Evolutionary conservation across 2,888 invertebrate genomes (phyloP), one percentile per base, ranked within the genome.

Genomic region (Stenolophus ochropezus): DNA sequence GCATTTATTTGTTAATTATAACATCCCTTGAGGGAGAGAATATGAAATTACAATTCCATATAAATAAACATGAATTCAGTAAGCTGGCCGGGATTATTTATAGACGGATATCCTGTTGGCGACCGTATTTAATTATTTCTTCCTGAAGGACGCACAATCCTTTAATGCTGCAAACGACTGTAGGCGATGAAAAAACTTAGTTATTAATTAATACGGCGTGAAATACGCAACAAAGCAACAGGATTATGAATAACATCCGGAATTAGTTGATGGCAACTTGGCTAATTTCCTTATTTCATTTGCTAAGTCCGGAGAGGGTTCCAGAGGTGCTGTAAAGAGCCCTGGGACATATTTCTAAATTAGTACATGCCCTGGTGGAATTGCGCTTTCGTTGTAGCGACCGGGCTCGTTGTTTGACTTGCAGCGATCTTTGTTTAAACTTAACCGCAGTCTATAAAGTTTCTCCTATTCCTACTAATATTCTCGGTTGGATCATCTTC

Each of bases 401-500:
- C 49, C 73, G 14, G 21, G 49, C 16, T 73, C 49, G 49, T 14
- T 73, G 73, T 73, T 73, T 73, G 73, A 73, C 73, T 73, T 69
- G 49, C 49, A 49, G 23, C 49, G 49, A 73, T 73, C 73, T 73
- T 73, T 73, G 73, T 73, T 69, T 49, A 49, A 73, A 73, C 73
- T 49, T 23, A 73, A 73, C 73, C 73, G 73, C 73, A 49, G 47
- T 73, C 47, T 73, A 49, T 47, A 73, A 73, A 73, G 73, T 73
- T 73, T 49, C 73, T 14, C n/a, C 21, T 47, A 49, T 27, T 73
- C 47, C n/a, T 73, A 73, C 73, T 73, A 73, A 73, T 73, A 73
- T 73, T 69, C 71, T 49, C 14, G n/a, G 49, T 73, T 47, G 23
- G 49, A 73, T 73, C 73, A 73, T 73, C 73, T 73, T 73, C 49